phyloP scores from a whole-genome alignment of 2,888 invertebrate species.

The Acrobasis consociella region DNA sequence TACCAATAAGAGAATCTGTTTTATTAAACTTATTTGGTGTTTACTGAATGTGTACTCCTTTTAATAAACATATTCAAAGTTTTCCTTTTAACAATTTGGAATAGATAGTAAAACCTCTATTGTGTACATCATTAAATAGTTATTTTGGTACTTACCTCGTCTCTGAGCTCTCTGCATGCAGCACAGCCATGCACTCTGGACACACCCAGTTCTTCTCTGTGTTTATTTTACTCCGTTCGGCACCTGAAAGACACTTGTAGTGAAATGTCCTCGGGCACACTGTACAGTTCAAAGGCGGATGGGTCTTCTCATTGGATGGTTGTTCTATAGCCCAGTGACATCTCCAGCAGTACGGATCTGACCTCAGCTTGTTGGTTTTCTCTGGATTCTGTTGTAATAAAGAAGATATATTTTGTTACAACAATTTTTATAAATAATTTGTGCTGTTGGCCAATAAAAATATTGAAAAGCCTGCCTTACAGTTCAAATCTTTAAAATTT shows the following conservation, averaged over 20 bases:
- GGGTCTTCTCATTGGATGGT: constrained; percentile 60
- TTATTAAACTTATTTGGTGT: no score
- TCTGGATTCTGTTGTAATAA: constrained; percentile 40
- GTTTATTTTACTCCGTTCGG: constrained; percentile 68
- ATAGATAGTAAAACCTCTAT: no score
- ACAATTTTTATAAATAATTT: no score
- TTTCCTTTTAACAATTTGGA: no score
- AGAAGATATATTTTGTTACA: no score
- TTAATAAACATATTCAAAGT: no score
- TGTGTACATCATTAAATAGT: no score
- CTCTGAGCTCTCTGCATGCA: constrained; percentile 88
- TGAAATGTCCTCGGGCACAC: constrained; percentile 94
- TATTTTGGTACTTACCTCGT: constrained; percentile 76
- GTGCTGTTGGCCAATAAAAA: no score
- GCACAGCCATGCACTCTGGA: constrained; percentile 90
- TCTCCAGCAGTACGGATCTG: constrained; percentile 94
- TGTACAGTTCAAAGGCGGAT: constrained; percentile 84
- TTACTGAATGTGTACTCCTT: no score
- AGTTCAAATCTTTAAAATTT: no score
- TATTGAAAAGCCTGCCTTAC: no score
- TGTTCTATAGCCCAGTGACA: constrained; percentile 89
- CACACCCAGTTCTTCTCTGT: constrained; percentile 87
- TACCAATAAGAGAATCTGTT: no score
- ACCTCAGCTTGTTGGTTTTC: constrained; percentile 57
- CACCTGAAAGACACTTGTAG: constrained; percentile 86